Evolutionary conservation across 2,113 vertebrate genomes (phyloP).

Genomic region (Prinia subflava): DNA sequence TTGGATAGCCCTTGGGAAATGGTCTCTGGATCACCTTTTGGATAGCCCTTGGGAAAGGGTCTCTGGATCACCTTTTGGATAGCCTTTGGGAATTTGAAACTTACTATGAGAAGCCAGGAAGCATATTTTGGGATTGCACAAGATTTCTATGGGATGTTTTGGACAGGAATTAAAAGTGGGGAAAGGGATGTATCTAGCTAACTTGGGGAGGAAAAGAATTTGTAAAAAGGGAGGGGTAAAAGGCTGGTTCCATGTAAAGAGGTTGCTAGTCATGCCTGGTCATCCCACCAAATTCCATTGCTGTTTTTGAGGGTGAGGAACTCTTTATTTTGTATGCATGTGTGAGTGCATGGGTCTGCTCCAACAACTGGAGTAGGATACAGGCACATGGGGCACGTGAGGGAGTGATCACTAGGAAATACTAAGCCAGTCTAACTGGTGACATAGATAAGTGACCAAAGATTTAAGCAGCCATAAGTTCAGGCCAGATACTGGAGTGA

Average conservation of each 20-base stretch:
- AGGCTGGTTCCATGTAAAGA: neutral
- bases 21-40: neutral
- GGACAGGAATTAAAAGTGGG: neutral
- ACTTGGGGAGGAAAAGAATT: neutral
- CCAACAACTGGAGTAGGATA: neutral
- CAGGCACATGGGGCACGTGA: neutral
- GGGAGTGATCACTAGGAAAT: neutral
- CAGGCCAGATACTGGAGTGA: neutral
- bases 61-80: neutral
- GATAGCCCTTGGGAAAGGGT: neutral
- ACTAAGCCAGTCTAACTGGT: neutral
- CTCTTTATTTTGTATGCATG: neutral
- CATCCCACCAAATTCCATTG: neutral
- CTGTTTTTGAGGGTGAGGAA: neutral
- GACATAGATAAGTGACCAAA: neutral
- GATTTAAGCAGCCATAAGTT: neutral
- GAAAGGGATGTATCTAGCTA: neutral
- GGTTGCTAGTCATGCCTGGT: neutral
- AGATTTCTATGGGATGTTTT: neutral
- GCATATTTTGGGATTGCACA: neutral
- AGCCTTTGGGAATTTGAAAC: neutral
- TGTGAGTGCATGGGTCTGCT: neutral
- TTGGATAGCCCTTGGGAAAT: neutral
- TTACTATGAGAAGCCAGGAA: neutral
- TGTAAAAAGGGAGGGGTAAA: neutral